Percentiles rank a stretch among this genome's conserved stretches.
Conservation (phyloP, 2,113 vertebrate species). For the Meleagris gallopavo region DNA sequence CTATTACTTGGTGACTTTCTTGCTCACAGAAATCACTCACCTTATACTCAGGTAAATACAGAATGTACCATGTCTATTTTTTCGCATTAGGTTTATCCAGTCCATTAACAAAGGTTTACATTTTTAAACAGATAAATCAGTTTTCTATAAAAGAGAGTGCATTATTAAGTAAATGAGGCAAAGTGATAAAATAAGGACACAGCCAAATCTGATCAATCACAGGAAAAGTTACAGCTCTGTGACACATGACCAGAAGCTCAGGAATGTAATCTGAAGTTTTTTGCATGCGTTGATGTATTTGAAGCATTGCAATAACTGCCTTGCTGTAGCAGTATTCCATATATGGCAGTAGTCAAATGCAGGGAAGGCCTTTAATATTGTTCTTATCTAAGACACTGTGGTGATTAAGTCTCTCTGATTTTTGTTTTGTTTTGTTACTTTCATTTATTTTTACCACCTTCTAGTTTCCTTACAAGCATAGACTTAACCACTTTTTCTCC, state of each 20-base stretch:
- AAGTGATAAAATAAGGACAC: not conserved
- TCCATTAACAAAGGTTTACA: not conserved
- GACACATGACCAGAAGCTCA: not conserved
- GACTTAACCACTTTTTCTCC: conserved; percentile 70
- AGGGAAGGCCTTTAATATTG: conserved; percentile 11
- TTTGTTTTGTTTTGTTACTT: not conserved
- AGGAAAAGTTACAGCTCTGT: not conserved
- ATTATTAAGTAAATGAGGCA: not conserved
- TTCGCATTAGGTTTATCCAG: not conserved
- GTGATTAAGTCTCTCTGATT: conserved; percentile 34
- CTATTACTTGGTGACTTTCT: not conserved
- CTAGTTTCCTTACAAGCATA: conserved; percentile 58
- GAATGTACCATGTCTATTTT: not conserved
- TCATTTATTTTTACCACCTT: conserved; percentile 43
- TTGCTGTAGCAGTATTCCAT: not conserved
- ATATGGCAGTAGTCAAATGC: not conserved
- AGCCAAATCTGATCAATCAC: not conserved
- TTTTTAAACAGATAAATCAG: not conserved
- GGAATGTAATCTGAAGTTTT: not conserved
- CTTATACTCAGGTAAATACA: not conserved
- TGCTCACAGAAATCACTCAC: not conserved
- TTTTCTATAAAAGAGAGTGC: not conserved
- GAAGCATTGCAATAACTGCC: not conserved
- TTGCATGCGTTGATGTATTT: conserved; percentile 1
- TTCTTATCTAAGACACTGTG: not conserved